These are phyloP conservation scores for Rhinopomastus cyanomelas DNA, from an alignment of 2,113 vertebrate species.

Conservation along the genomic window DNA sequence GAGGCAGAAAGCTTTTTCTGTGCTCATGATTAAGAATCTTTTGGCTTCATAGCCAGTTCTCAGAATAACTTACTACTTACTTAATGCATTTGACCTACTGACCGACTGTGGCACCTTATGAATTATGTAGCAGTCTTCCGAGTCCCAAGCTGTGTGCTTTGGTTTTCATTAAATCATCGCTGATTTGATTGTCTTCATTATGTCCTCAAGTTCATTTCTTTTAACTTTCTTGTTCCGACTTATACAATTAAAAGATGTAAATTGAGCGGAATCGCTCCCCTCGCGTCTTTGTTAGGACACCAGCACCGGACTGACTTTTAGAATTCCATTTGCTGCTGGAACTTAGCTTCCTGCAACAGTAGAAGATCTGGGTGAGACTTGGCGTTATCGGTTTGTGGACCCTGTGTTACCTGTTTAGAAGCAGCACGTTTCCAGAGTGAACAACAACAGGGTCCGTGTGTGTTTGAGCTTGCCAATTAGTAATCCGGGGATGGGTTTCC, in stretches of 20 bases:
- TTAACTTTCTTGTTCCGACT: not conserved
- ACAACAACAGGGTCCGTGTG: not conserved
- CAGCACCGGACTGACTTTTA: not conserved
- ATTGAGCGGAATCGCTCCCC: not conserved
- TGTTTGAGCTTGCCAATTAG: not conserved
- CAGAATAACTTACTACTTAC: conserved; percentile 3
- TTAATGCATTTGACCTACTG: conserved; percentile 57
- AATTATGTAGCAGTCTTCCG: conserved; percentile 46
- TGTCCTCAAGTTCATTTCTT: conserved; percentile 25
- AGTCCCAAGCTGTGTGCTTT: conserved; percentile 5
- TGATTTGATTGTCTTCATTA: conserved; percentile 42
- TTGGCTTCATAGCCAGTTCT: not conserved
- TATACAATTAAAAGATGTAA: conserved; percentile 35
- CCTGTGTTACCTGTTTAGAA: not conserved
- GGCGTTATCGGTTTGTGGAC: not conserved
- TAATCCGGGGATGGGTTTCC: not conserved
- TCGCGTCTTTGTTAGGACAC: not conserved
- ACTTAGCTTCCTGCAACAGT: not conserved
- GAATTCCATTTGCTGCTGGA: not conserved
- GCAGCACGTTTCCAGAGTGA: not conserved
- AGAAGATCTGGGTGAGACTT: not conserved
- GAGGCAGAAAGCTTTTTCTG: not conserved
- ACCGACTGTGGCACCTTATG: conserved; percentile 20
- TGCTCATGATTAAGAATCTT: not conserved
- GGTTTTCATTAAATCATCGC: conserved; percentile 47